Evolutionary conservation across 2,797 vertebrate genomes (phyloP), one percentile per base, ranked within the genome.

Genomic region (Platyrinchus mystaceus): DNA sequence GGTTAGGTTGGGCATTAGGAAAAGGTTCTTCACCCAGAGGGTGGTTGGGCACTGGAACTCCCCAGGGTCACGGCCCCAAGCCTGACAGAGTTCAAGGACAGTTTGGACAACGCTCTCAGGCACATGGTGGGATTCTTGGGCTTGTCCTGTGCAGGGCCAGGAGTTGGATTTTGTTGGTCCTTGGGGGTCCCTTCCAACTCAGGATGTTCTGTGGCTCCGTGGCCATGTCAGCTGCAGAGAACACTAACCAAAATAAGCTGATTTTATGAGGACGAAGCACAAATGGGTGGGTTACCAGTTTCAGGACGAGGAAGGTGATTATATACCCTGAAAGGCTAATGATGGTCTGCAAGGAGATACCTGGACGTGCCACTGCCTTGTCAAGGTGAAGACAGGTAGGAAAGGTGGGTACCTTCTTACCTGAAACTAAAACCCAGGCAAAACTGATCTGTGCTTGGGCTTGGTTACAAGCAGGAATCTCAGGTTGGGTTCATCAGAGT

Each of bases 401-500:
- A 87, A 87, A 85, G 69, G 22, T 82, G 60, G 79, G 8, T 26
- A 78, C 39, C 34, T 78, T 80, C 73, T 75, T 34, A 43, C 0
- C 1, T 59, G 79, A 95, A 93, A 96, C 19, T 78, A 80, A 95
- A 95, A 86, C 69, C 62, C 23, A 73, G 26, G 43, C 17, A 88
- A 87, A 95, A 88, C 9, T 84, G 64, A 78, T 87, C 63, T 70
- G 87, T 86, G 66, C 67, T 69, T 43, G 78, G 82, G 58, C 85
- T 92, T 81, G 58, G 44, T 95, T 95, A 86, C 91, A 84, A 67
- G 27, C 50, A 69, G 1, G 22, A 92, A 91, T 88, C 69, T 96
- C 82, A 86, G 50, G 87, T 90, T 94, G 59, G 37, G 82, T 91
- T 94, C 78, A 95, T 37, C 64, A 18, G 36, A 93, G 74, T 84